A percentile compares a stretch with the other conserved stretches of the same genome.
Conservation (phyloP, 2,888 invertebrate species). For the Cybosia mesomella region DNA sequence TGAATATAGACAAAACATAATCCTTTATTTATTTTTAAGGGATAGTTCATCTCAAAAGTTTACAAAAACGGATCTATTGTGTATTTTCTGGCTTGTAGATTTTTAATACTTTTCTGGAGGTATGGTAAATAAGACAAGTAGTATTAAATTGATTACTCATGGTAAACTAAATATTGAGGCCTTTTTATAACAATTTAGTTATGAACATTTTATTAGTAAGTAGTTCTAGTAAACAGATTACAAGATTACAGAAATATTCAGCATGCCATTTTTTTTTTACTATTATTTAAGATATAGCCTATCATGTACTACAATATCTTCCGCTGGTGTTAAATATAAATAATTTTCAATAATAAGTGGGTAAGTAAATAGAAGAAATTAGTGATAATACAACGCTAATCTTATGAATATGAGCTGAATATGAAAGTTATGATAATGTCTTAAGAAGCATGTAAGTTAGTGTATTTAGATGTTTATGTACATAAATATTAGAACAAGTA, state of each 20-base stretch:
- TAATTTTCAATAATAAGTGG: slow-evolving; percentile 44
- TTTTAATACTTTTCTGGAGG: background rate
- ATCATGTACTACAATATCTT: slow-evolving; percentile 32
- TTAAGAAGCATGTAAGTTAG: slow-evolving; percentile 48
- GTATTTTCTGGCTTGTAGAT: background rate
- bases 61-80: slow-evolving; percentile 67
- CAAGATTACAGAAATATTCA: slow-evolving; percentile 31
- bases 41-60: slow-evolving; percentile 83
- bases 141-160: slow-evolving; percentile 31
- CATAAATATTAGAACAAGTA: slow-evolving; percentile 46
- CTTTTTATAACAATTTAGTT: slow-evolving; percentile 65
- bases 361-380: slow-evolving; percentile 48
- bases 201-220: slow-evolving; percentile 34
- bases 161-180: slow-evolving; percentile 73
- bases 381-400: slow-evolving; percentile 74
- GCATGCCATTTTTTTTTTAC: slow-evolving; percentile 12
- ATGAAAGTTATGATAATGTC: slow-evolving; percentile 57
- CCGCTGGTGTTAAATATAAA: slow-evolving; percentile 24
- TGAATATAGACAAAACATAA: slow-evolving; percentile 54
- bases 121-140: background rate
- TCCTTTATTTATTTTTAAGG: slow-evolving; percentile 78
- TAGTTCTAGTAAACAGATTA: slow-evolving; percentile 23
- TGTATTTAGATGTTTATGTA: slow-evolving; percentile 50
- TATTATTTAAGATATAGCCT: slow-evolving; percentile 2
- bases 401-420: slow-evolving; percentile 86